Evolutionary conservation across 1,140 invertebrate genomes (phyloP), one percentile per base, ranked within the genome.

Genomic region (Hyposmocoma kahamanoa): DNA sequence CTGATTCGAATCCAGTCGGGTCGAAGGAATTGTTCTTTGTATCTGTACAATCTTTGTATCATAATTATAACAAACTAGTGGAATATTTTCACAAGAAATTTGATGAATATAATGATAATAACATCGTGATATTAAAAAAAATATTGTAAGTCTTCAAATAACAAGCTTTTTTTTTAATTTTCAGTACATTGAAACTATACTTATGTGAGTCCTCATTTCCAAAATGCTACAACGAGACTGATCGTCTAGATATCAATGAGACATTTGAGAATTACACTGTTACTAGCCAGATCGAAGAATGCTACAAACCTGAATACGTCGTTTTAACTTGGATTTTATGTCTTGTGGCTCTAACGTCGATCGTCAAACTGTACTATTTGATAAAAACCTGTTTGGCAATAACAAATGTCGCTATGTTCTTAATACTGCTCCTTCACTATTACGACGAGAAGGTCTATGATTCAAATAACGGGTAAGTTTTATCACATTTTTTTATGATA

Each of bases 251-350:
- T 5, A 41, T 10, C 2, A 41, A 48, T 19, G 22, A 28, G 19
- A 10, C 5, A 30, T 2, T 13, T 2, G 6, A 10, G 8, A n/a
- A 3, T 30, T n/a, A n/a, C 13, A 15, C 15, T 17, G 3, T 17
- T 13, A 36, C 32, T 2, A 15, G 10, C n/a, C 8, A 2, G 5
- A 67, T 52, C 2, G 19, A 41, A 10, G 72, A 80, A 45, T 94
- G 92, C 50, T 86, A 89, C 20, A 88, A 91, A 53, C 94, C 94
- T 0, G 95, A 98, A 76, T 98, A 97, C 70, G 92, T 97, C 8
- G 93, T 97, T 1, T 96, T 96, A 77, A 96, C 95, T 0, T 98
- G 96, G 95, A 93, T 98, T 18, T 84, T 98, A n/a, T 96, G 95
- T 50, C 88, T 98, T 26, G 93, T 98, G 0, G 94, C 95, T 0